phyloP scores from a whole-genome alignment of 2,797 vertebrate genomes.

The Thaleichthys pacificus region DNA sequence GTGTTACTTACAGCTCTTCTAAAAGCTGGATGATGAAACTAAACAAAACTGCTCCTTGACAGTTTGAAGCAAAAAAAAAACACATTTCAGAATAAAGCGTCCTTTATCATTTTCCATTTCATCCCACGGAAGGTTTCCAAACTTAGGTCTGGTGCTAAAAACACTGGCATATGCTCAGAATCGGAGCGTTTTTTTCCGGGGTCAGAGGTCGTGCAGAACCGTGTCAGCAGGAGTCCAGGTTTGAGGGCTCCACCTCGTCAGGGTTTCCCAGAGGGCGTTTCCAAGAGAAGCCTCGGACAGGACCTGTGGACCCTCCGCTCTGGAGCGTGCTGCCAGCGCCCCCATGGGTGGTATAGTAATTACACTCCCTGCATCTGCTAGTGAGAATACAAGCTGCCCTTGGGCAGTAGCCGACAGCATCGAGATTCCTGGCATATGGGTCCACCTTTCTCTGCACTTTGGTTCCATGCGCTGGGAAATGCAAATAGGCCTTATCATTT shows the following conservation, averaged over 20 bases:
- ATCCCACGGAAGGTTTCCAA: neutral
- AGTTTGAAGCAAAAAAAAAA: no score
- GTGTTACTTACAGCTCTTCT: neutral
- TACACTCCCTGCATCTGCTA: conserved; percentile 57
- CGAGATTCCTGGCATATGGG: neutral
- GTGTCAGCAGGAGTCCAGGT: neutral
- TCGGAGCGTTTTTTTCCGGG: neutral
- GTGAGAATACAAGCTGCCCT: conserved; percentile 40
- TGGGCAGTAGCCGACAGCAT: conserved; percentile 43
- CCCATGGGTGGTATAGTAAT: conserved; percentile 61
- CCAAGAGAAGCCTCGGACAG: conserved; percentile 21
- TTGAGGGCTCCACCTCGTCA: neutral
- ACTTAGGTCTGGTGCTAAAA: neutral
- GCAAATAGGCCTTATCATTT: neutral
- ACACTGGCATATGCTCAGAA: neutral
- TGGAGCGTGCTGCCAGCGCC: conserved; percentile 45
- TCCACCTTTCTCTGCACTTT: neutral
- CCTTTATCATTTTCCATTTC: neutral
- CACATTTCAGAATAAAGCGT: neutral
- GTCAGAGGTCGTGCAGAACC: neutral
- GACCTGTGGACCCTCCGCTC: conserved; percentile 20
- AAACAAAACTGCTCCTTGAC: neutral
- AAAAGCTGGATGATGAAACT: no score
- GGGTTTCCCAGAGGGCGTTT: neutral
- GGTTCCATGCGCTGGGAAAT: neutral